phyloP scores from a whole-genome alignment of 1,140 invertebrate species.

The Euborellia annulipes region DNA sequence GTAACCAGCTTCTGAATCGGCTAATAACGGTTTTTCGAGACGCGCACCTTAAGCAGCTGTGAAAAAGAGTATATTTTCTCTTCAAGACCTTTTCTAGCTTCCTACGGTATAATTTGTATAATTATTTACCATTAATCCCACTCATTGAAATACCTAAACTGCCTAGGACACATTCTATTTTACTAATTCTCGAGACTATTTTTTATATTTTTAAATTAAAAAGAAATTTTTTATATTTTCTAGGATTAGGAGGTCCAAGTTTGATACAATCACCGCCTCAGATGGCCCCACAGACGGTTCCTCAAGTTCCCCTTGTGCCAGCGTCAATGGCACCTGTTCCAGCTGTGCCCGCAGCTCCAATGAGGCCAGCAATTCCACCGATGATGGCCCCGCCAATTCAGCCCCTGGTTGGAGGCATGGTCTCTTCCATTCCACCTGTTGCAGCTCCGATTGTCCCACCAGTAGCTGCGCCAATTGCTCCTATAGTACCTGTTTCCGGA shows the following conservation, averaged over 20 bases:
- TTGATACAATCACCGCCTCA: too few relatives aligned
- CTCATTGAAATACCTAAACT: too few relatives aligned
- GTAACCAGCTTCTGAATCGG: too few relatives aligned
- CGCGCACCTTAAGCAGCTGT: too few relatives aligned
- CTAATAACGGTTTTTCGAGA: too few relatives aligned
- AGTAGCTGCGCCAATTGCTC: constrained; percentile 1
- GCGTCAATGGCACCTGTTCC: constrained; percentile 14
- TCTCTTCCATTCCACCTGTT: constrained; percentile 4
- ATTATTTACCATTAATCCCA: too few relatives aligned
- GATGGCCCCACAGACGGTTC: neutral
- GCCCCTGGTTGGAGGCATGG: too few relatives aligned
- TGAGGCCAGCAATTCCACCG: constrained; percentile 19
- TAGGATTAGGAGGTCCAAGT: too few relatives aligned
- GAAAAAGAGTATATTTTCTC: too few relatives aligned
- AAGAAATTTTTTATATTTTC: too few relatives aligned
- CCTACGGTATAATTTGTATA: too few relatives aligned
- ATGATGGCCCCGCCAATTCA: constrained; percentile 17
- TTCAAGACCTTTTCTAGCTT: too few relatives aligned
- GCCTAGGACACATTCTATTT: neutral
- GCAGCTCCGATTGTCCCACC: constrained; percentile 7
- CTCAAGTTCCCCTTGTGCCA: constrained; percentile 18
- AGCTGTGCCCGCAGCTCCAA: constrained; percentile 13
- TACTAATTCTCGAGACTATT: neutral
- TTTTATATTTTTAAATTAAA: neutral
- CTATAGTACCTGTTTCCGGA: neutral